phyloP scores from a whole-genome alignment of 2,797 vertebrate species.

The Pseudocheirus occidentalis region DNA sequence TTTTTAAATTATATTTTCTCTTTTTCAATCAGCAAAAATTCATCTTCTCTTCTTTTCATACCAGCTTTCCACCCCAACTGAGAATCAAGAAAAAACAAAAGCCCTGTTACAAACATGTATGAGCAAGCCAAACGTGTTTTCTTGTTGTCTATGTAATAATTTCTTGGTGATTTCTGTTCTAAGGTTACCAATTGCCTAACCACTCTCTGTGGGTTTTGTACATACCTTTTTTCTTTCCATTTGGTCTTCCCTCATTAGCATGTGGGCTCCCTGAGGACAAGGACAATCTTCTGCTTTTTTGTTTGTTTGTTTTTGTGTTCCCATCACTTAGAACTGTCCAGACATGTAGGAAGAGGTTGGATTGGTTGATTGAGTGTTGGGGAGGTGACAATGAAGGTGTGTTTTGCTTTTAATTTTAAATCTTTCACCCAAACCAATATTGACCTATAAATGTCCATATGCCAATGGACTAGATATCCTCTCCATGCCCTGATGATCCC shows the following conservation, averaged over 20 bases:
- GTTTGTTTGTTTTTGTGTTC: neutral
- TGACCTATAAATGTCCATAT: neutral
- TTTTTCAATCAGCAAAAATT: neutral
- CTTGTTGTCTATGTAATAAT: neutral
- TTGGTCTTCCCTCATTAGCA: neutral
- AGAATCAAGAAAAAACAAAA: neutral
- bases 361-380: neutral
- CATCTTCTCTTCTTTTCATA: neutral
- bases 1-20: neutral
- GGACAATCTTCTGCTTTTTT: neutral
- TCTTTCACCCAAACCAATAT: neutral
- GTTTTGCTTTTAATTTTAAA: neutral
- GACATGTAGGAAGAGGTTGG: neutral
- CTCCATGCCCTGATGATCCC: neutral
- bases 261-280: neutral
- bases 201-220: neutral
- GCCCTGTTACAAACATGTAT: neutral
- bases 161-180: neutral
- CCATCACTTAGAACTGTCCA: neutral
- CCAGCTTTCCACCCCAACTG: neutral
- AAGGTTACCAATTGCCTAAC: neutral
- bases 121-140: neutral
- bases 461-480: neutral
- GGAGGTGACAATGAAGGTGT: neutral
- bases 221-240: neutral